Conservation (phyloP, 2,113 vertebrate species). For the Neogobius melanostomus region DNA sequence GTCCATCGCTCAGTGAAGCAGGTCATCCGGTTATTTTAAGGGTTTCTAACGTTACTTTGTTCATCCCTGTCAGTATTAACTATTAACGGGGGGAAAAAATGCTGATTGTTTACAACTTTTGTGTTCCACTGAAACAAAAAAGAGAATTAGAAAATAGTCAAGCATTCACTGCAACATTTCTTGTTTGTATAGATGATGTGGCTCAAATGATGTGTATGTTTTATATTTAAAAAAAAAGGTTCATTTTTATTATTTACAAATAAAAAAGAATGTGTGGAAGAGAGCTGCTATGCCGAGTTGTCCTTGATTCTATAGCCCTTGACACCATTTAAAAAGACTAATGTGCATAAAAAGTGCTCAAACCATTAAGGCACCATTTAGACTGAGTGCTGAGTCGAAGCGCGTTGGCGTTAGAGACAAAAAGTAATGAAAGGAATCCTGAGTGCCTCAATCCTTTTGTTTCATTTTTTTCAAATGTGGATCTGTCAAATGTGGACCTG, state of each 20-base stretch:
- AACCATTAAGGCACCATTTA: no score
- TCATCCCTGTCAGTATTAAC: constrained; percentile 75
- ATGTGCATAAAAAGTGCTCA: no score
- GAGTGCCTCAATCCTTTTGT: no score
- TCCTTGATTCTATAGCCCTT: neutral
- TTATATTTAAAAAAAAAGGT: constrained; percentile 75
- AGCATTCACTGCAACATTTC: constrained; percentile 79
- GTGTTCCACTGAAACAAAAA: constrained; percentile 75
- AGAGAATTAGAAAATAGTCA: constrained; percentile 64
- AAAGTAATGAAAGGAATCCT: no score
- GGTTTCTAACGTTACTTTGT: neutral
- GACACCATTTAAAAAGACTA: no score
- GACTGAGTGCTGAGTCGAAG: no score
- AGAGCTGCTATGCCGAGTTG: constrained; percentile 27
- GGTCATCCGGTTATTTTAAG: constrained; percentile 25
- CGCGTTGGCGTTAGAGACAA: no score
- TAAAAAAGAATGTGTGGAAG: constrained; percentile 83
- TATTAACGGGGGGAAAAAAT: constrained; percentile 42
- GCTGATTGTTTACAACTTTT: constrained; percentile 82
- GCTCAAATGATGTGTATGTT: constrained; percentile 84
- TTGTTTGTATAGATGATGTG: constrained; percentile 83
- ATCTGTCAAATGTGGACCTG: no score
- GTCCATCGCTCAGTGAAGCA: constrained; percentile 80
- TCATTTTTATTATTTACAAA: constrained; percentile 86
- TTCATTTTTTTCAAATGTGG: no score